phyloP scores from a whole-genome alignment of 1,140 invertebrate genomes.

The Apolygus lucorum region DNA sequence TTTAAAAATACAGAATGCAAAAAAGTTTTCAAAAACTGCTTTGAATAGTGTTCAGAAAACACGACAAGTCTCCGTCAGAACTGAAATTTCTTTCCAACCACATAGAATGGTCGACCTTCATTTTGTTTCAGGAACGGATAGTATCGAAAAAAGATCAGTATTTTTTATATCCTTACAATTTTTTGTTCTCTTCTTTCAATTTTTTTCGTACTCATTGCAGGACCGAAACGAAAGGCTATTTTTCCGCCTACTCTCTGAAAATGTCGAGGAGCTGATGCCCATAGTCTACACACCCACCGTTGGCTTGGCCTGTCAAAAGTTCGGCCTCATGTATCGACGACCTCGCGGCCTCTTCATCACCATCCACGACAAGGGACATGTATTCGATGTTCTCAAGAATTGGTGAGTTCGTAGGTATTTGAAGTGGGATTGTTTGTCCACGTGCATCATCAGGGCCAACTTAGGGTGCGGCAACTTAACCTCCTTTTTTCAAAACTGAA shows the following conservation, averaged over 20 bases:
- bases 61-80: no score
- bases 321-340: constrained; percentile 86
- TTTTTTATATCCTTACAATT: background rate
- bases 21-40: no score
- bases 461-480: no score
- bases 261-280: constrained; percentile 92
- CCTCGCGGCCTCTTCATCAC: constrained; percentile 94
- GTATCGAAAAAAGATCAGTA: background rate
- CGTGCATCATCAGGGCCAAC: no score
- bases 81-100: no score
- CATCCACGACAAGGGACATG: constrained; percentile 90
- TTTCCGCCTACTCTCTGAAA: constrained; percentile 84
- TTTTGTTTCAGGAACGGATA: no score
- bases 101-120: no score
- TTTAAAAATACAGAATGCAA: no score
- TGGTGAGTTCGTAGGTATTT: constrained; percentile 50
- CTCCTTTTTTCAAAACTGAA: no score
- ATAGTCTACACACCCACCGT: constrained; percentile 98
- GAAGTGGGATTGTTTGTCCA: background rate
- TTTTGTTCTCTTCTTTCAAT: background rate
- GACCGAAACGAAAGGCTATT: constrained; percentile 94
- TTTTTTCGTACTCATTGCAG: constrained; percentile 43
- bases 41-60: no score
- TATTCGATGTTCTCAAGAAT: constrained; percentile 80
- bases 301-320: constrained; percentile 93